Base-by-base conservation (phyloP, 2,888 invertebrate genomes). In the Microplitis deprimator region DNA sequence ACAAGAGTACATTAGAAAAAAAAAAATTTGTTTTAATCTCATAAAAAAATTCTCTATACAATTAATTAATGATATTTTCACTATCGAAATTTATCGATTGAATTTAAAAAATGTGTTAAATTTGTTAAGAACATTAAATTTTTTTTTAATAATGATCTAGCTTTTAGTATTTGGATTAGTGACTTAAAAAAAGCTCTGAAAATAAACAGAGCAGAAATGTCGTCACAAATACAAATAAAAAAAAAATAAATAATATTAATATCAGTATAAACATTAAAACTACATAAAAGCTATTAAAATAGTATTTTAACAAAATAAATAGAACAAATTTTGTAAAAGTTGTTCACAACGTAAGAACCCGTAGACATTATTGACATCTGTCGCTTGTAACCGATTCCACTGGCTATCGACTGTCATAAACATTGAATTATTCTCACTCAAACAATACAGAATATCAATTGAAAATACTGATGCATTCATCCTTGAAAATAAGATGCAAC, bases 341-440 rank as follows among this genome's bases (percentile, higher is more conserved):
- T 29, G 29, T 29, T 29, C 29, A 8, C 39, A 29, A 13, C 13
- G n/a, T 20, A 10, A 39, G 10, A 67, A 6, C 5, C 29, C 39
- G 38, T 40, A 17, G 13, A 20, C 17, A 75, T 20, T 75, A 75
- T 75, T 75, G 75, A 41, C 75, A 75, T 68, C 75, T 75, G 69
- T 75, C 69, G 61, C 7, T 38, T 8, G 17, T 38, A 59, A 61
- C 7, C 13, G 13, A 61, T 69, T 69, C n/a, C 20, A 61, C 10
- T 29, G 13, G 29, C 7, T 65, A 40, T 69, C 64, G 64, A 16
- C 50, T 67, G 67, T 73, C 67, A 59, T 67, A 67, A 65, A 61
- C 41, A 60, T 3, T 68, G 69, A 62, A 39, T 59, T 41, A 75
- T 75, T 75, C 20, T 40, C 17, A 20, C 13, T 40, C 50, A 50